Percentiles rank a stretch among this genome's conserved stretches.
phyloP scores from a whole-genome alignment of 2,888 invertebrate species.

The Cephus spinipes region DNA sequence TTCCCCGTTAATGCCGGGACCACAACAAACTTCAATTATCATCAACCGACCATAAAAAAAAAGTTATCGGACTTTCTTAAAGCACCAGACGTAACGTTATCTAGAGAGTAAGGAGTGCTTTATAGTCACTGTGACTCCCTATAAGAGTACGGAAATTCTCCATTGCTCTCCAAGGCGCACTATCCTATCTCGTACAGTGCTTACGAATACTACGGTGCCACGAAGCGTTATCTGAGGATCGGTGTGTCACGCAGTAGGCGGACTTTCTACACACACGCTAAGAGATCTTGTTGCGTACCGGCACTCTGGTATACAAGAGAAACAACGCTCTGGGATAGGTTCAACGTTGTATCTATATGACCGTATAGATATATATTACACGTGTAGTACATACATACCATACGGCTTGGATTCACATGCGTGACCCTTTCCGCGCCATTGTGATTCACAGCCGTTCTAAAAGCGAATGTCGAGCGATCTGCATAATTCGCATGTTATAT shows the following conservation, averaged over 20 bases:
- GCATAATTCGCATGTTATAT: constrained; percentile 55
- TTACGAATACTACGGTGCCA: background rate
- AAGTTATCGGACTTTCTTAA: background rate
- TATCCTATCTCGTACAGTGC: background rate
- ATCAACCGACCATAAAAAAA: background rate
- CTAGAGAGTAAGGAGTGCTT: background rate
- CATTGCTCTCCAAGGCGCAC: background rate
- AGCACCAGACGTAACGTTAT: background rate
- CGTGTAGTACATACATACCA: constrained; percentile 9
- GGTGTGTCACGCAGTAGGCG: constrained; percentile 48
- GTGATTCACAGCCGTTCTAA: constrained; percentile 43
- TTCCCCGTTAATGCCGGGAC: background rate
- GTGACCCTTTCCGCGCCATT: constrained; percentile 39
- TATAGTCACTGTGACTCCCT: background rate
- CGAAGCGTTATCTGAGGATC: constrained; percentile 20
- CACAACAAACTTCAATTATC: background rate
- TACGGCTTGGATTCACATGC: constrained; percentile 35
- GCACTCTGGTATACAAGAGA: background rate
- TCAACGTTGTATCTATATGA: constrained; percentile 9
- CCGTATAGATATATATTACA: background rate
- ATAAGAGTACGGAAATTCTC: background rate
- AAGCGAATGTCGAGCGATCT: constrained; percentile 56
- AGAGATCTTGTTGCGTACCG: constrained; percentile 23
- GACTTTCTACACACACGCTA: constrained; percentile 49
- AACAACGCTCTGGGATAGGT: constrained; percentile 16